These are phyloP conservation scores for Allacma fusca DNA, from an alignment of 2,888 invertebrate species.

Conservation along the genomic window DNA sequence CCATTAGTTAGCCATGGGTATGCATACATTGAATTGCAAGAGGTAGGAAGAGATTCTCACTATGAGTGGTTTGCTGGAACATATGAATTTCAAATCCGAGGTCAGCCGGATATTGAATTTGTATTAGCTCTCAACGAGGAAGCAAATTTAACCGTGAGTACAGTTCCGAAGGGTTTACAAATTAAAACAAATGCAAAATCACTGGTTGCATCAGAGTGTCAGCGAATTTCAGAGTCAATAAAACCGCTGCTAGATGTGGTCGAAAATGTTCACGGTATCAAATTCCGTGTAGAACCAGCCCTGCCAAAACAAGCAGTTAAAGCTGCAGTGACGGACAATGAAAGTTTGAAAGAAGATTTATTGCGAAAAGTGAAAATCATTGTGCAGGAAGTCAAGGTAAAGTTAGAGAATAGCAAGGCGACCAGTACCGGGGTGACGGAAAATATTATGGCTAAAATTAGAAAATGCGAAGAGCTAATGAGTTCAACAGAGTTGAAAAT, in stretches of 20 bases:
- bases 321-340: background rate
- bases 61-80: no score
- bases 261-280: background rate
- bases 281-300: background rate
- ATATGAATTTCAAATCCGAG: no score
- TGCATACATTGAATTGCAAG: no score
- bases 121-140: no score
- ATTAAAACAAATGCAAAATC: no score
- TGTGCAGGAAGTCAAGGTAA: background rate
- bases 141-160: no score
- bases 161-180: no score
- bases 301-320: background rate
- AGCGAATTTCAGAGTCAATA: background rate
- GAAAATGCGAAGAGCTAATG: background rate
- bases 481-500: background rate
- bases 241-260: background rate
- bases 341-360: background rate
- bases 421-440: background rate
- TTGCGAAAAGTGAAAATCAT: background rate
- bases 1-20: no score
- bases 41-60: no score
- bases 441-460: background rate
- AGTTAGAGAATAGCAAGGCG: background rate
- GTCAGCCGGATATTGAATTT: no score
- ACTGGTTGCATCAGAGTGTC: background rate